A percentile compares a stretch with the other conserved stretches of the same genome.
phyloP scores from a whole-genome alignment of 2,888 invertebrate genomes.

The Melolontha melolontha region DNA sequence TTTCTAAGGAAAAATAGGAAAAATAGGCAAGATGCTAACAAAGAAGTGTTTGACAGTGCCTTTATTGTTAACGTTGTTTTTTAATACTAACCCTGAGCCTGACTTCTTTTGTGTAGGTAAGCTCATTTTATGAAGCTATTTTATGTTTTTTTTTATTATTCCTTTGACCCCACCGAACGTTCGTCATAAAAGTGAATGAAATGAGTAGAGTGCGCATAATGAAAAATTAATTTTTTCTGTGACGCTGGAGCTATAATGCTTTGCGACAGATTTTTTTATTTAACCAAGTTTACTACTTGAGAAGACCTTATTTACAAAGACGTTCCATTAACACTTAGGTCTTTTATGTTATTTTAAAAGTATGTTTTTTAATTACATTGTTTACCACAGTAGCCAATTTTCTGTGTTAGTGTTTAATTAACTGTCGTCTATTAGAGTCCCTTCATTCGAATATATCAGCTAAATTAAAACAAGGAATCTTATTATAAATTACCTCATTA shows the following conservation, averaged over 20 bases:
- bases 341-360: no score
- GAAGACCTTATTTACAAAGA: neutral
- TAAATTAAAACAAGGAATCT: no score
- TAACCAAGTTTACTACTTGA: constrained; percentile 12
- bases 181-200: constrained; percentile 23
- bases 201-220: constrained; percentile 12
- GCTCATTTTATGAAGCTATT: constrained; percentile 3
- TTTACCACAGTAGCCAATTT: no score
- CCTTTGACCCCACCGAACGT: constrained; percentile 9
- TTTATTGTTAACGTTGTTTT: constrained; percentile 4
- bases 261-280: constrained; percentile 16
- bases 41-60: neutral
- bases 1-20: no score
- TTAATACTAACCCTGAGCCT: neutral
- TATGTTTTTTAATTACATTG: no score
- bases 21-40: no score
- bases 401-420: no score
- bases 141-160: constrained; percentile 23
- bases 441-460: no score
- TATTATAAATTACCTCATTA: no score
- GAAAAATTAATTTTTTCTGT: constrained; percentile 22
- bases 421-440: no score
- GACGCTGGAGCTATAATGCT: neutral
- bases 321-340: no score
- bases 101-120: constrained; percentile 14